phyloP scores from a whole-genome alignment of 2,113 vertebrate genomes.

The Dolichallabes microphthalmus region DNA sequence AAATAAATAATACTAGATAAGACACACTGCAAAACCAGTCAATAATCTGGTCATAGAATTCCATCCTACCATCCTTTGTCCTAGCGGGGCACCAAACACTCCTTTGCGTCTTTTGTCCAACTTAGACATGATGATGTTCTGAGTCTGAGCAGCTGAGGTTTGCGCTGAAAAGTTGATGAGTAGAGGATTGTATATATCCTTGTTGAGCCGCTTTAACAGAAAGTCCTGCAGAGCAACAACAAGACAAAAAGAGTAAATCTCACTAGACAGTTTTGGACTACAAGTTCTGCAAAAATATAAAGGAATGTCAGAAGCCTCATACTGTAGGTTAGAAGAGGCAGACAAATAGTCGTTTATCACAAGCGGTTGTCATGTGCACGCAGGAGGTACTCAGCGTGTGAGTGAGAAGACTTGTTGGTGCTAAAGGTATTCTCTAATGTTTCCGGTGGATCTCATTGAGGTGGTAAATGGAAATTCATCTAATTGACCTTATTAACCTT shows the following conservation, averaged over 20 bases:
- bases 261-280: constrained; percentile 1
- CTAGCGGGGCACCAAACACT: constrained; percentile 62
- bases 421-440: constrained; percentile 14
- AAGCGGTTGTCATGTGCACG: constrained; percentile 31
- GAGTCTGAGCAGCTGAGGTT: constrained; percentile 87
- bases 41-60: neutral
- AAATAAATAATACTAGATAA: too few species aligned
- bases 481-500: neutral
- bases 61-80: constrained; percentile 81
- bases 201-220: constrained; percentile 81
- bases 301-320: neutral
- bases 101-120: constrained; percentile 74
- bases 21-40: too few species aligned
- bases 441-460: neutral
- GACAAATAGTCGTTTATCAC: constrained; percentile 55
- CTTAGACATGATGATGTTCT: constrained; percentile 45
- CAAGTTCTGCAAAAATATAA: neutral
- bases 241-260: neutral
- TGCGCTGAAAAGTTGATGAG: constrained; percentile 92
- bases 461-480: neutral
- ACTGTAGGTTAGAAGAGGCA: neutral
- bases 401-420: constrained; percentile 22
- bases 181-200: constrained; percentile 80
- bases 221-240: constrained; percentile 77
- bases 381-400: constrained; percentile 17